A percentile compares a stretch with the other conserved stretches of the same genome.
Conservation (phyloP, 2,113 vertebrate genomes). For the Carassius auratus region DNA sequence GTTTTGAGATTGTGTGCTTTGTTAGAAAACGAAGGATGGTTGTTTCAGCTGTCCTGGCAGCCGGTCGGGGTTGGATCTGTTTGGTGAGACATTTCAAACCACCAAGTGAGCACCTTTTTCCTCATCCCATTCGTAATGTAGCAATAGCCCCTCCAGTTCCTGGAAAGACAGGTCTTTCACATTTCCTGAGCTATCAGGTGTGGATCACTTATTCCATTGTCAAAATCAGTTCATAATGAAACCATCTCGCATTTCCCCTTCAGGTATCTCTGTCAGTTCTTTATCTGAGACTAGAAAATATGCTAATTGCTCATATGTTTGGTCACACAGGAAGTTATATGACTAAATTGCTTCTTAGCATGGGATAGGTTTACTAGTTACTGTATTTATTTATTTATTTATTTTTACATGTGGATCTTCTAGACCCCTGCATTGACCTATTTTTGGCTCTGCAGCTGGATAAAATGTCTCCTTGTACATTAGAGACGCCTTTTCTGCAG, state of each 20-base stretch:
- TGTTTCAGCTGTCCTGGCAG: neutral
- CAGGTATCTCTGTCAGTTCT: neutral
- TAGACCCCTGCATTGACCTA: constrained; percentile 47
- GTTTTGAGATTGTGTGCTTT: neutral
- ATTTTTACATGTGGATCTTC: neutral
- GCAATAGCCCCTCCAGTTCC: neutral
- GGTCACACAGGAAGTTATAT: neutral
- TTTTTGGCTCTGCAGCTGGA: constrained; percentile 38
- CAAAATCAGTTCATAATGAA: neutral
- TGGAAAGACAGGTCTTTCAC: neutral
- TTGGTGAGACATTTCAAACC: neutral
- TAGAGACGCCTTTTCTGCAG: constrained; percentile 14
- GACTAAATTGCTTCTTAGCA: neutral
- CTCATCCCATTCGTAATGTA: constrained; percentile 9
- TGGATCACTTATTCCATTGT: neutral
- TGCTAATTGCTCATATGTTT: neutral
- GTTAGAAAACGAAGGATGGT: neutral
- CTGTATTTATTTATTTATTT: neutral
- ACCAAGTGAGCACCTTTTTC: constrained; percentile 15
- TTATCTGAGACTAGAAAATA: neutral
- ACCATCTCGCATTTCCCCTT: neutral
- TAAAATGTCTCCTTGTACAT: constrained; percentile 32
- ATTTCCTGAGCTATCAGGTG: neutral
- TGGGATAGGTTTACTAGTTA: neutral
- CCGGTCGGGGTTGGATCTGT: neutral